phyloP scores from a whole-genome alignment of 2,797 vertebrate genomes.

The Mallotus villosus region DNA sequence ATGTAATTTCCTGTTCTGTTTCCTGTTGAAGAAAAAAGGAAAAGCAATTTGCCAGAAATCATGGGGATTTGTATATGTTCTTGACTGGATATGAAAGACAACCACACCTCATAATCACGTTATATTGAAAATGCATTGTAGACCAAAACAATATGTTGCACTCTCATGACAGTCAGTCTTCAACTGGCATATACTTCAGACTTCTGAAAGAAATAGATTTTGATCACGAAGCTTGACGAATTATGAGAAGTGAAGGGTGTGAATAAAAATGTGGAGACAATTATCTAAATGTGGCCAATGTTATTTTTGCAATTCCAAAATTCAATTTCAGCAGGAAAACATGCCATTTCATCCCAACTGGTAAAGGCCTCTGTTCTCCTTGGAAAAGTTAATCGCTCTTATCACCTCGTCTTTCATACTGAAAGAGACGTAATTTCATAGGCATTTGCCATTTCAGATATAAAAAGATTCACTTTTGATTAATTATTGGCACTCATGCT shows the following conservation, averaged over 20 bases:
- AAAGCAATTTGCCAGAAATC: constrained; percentile 10
- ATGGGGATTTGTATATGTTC: constrained; percentile 13
- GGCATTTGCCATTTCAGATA: constrained; percentile 25
- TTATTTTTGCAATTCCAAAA: neutral
- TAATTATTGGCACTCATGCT: constrained; percentile 28
- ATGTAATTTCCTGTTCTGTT: constrained; percentile 79
- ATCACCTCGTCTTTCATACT: constrained; percentile 17
- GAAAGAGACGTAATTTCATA: constrained; percentile 26
- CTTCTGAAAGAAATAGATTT: constrained; percentile 22
- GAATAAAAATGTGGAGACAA: constrained; percentile 3
- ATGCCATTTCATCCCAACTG: constrained; percentile 1
- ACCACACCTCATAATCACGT: constrained; percentile 1
- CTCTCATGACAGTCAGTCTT: constrained; percentile 3
- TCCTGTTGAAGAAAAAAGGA: constrained; percentile 55
- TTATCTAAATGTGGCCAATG: constrained; percentile 12
- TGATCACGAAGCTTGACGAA: constrained; percentile 15
- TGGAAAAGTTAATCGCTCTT: constrained; percentile 21
- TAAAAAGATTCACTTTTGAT: constrained; percentile 25
- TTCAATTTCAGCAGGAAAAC: neutral
- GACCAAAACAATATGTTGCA: constrained; percentile 10
- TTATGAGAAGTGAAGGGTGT: constrained; percentile 10
- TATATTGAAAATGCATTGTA: constrained; percentile 16
- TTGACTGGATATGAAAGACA: neutral
- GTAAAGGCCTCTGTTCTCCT: constrained; percentile 16
- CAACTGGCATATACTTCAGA: constrained; percentile 10